phyloP scores from a whole-genome alignment of 1,140 invertebrate species.

The Lucilia cuprina region DNA sequence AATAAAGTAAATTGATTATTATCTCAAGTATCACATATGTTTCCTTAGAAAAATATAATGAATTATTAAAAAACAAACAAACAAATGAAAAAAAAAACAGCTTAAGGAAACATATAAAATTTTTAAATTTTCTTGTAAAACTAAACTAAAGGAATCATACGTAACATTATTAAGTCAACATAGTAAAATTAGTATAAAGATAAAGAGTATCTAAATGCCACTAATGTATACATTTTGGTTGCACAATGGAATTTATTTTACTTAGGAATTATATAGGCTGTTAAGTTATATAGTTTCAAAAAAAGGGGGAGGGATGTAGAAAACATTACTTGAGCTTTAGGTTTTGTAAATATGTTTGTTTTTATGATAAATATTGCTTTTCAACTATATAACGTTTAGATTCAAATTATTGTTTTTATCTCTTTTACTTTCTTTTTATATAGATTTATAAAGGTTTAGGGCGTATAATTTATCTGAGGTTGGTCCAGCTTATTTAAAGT shows the following conservation, averaged over 20 bases:
- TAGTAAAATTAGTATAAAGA: not conserved
- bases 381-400: constrained; percentile 12
- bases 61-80: not conserved
- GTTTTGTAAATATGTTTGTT: constrained; percentile 4
- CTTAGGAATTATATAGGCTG: constrained; percentile 7
- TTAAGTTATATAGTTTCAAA: not conserved
- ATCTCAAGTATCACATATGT: constrained; percentile 28
- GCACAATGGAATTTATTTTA: not conserved
- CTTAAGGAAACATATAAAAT: constrained; percentile 1
- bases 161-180: constrained; percentile 7
- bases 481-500: not conserved
- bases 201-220: constrained; percentile 6
- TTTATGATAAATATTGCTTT: constrained; percentile 29
- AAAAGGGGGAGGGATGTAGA: too few relatives aligned
- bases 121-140: not conserved
- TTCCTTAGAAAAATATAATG: not conserved
- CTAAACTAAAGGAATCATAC: not conserved
- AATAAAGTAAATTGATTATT: constrained; percentile 8
- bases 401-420: constrained; percentile 8
- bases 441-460: not conserved
- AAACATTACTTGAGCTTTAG: not conserved
- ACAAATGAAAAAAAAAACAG: too few relatives aligned
- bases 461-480: not conserved
- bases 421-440: not conserved
- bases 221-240: not conserved